Conservation (phyloP, 1,140 invertebrate species). For the Oryzaephilus surinamensis region DNA sequence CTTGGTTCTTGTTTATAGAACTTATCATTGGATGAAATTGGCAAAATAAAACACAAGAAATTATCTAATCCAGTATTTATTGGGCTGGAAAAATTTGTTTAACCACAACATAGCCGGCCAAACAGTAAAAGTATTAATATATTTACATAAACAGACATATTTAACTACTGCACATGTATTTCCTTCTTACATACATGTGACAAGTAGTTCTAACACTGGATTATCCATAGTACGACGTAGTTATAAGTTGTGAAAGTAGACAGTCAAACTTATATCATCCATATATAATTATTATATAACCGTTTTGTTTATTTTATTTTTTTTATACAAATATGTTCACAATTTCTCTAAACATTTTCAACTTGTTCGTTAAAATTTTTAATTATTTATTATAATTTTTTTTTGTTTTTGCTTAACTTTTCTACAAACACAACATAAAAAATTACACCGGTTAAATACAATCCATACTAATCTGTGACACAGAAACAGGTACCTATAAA, state of each 20-base stretch:
- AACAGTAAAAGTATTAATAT: slow-evolving; percentile 34
- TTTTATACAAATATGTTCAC: slow-evolving; percentile 5
- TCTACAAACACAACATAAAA: slow-evolving; percentile 13
- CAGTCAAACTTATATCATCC: no score
- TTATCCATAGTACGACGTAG: slow-evolving; percentile 17
- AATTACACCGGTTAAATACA: slow-evolving; percentile 26
- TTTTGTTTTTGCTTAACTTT: neutral
- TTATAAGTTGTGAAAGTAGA: slow-evolving; percentile 6
- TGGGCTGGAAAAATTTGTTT: slow-evolving; percentile 32
- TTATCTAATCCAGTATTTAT: slow-evolving; percentile 31
- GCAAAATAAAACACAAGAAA: slow-evolving; percentile 9
- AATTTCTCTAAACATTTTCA: slow-evolving; percentile 8
- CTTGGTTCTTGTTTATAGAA: no score
- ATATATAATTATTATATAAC: no score
- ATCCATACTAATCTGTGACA: slow-evolving; percentile 25
- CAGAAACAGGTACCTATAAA: slow-evolving; percentile 35
- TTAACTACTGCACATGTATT: slow-evolving; percentile 25
- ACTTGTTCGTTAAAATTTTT: no score
- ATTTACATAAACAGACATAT: slow-evolving; percentile 32
- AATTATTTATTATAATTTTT: no score
- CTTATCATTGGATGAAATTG: neutral
- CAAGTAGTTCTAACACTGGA: slow-evolving; percentile 31
- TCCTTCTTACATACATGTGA: slow-evolving; percentile 26
- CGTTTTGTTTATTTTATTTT: no score
- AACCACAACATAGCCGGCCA: slow-evolving; percentile 37